Percentiles rank a stretch among this genome's conserved stretches.
These are phyloP conservation scores for Takifugu flavidus DNA, from an alignment of 2,113 vertebrate species.

Conservation along the genomic window DNA sequence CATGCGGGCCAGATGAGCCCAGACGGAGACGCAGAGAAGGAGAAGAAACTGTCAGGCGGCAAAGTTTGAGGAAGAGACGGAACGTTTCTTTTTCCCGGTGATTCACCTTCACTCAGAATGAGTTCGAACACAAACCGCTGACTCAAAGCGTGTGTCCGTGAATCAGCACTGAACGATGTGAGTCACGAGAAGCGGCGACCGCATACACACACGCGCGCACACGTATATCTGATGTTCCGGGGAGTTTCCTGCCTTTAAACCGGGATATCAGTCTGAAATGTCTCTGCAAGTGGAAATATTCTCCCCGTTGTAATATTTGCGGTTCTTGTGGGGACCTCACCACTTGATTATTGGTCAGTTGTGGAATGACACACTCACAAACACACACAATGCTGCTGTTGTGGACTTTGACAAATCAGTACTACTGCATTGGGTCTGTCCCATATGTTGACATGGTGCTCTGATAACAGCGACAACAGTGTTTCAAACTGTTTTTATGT, in stretches of 20 bases:
- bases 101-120: slow-evolving; percentile 44
- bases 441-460: slow-evolving; percentile 41
- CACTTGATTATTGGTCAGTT: no score
- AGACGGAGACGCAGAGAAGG: neutral
- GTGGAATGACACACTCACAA: slow-evolving; percentile 3
- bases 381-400: slow-evolving; percentile 34
- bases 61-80: slow-evolving; percentile 48
- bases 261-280: neutral
- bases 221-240: slow-evolving; percentile 12
- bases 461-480: neutral
- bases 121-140: slow-evolving; percentile 52
- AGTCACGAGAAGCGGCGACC: slow-evolving; percentile 40
- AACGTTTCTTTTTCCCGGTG: slow-evolving; percentile 27
- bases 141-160: slow-evolving; percentile 54
- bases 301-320: neutral
- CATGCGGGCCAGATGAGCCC: slow-evolving; percentile 22
- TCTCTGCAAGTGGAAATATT: neutral
- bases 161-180: slow-evolving; percentile 46
- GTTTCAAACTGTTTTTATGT: slow-evolving; percentile 6
- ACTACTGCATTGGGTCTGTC: slow-evolving; percentile 39
- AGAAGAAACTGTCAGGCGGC: neutral
- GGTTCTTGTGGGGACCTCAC: no score
- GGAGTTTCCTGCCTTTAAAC: slow-evolving; percentile 47
- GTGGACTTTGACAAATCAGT: slow-evolving; percentile 56
- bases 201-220: slow-evolving; percentile 16